These are phyloP conservation scores for Micrasema minimum DNA, from an alignment of 1,140 invertebrate species.

Conservation along the genomic window DNA sequence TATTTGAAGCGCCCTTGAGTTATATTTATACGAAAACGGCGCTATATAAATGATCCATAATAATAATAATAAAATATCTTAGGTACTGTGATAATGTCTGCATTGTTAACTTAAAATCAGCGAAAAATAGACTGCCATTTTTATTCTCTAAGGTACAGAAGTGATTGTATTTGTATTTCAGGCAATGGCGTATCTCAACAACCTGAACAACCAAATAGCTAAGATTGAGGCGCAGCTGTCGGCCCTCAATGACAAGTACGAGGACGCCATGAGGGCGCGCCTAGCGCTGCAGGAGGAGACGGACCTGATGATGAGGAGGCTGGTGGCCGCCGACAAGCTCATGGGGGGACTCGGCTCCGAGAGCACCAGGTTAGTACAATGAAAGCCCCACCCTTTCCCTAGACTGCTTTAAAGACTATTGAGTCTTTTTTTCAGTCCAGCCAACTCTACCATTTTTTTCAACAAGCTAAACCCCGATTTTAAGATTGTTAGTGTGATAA, in stretches of 20 bases:
- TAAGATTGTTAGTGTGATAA: too few species aligned
- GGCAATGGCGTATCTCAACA: conserved; percentile 76
- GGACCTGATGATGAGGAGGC: conserved; percentile 81
- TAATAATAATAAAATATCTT: too few species aligned
- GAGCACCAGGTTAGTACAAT: conserved; percentile 68
- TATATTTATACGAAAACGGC: too few species aligned
- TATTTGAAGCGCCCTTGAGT: too few species aligned
- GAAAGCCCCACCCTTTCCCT: too few species aligned
- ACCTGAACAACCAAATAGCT: conserved; percentile 79
- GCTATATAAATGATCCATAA: too few species aligned
- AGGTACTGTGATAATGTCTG: too few species aligned
- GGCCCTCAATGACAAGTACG: conserved; percentile 79
- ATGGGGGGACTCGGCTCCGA: conserved; percentile 85
- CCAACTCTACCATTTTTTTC: too few species aligned
- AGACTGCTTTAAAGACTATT: too few species aligned
- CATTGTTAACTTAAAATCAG: neutral
- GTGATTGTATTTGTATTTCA: conserved; percentile 22
- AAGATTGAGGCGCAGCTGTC: conserved; percentile 76
- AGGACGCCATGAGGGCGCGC: conserved; percentile 77
- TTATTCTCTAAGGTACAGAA: conserved; percentile 14
- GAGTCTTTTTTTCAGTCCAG: too few species aligned
- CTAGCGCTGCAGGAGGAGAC: conserved; percentile 85
- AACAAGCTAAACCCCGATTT: too few species aligned
- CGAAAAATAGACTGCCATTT: conserved; percentile 8
- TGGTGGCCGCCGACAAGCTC: conserved; percentile 86